These are phyloP conservation scores for Lophura swinhoii DNA, from an alignment of 2,797 vertebrate species.

Conservation along the genomic window DNA sequence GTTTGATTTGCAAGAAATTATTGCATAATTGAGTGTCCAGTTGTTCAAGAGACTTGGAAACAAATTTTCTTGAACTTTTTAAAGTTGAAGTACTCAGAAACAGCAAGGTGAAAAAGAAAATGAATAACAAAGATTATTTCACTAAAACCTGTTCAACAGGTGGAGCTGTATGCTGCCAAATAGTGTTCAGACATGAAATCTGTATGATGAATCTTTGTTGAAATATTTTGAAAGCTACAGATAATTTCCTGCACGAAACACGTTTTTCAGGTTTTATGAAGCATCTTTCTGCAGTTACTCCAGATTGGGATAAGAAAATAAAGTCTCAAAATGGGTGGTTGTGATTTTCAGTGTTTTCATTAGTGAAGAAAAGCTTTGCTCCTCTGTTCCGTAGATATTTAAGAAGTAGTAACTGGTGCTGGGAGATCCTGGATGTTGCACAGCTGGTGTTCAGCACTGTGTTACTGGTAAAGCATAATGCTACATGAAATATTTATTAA, in stretches of 20 bases:
- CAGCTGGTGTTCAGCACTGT: constrained; percentile 7
- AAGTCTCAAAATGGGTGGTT: neutral
- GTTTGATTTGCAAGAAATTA: neutral
- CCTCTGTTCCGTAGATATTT: neutral
- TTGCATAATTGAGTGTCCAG: constrained; percentile 2
- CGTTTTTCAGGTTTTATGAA: neutral
- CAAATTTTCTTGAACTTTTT: constrained; percentile 7
- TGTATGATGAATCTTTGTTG: accelerated
- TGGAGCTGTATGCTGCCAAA: constrained; percentile 36
- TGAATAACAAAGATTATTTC: neutral
- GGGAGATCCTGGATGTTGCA: constrained; percentile 5
- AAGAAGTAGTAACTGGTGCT: constrained; percentile 1
- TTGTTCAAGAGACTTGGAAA: constrained; percentile 2
- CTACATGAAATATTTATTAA: constrained; percentile 60
- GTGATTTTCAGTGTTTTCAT: neutral
- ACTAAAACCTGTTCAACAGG: constrained; percentile 52
- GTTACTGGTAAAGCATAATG: neutral
- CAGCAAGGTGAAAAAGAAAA: neutral
- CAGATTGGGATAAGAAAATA: neutral
- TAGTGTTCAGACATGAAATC: neutral
- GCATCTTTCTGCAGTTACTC: neutral
- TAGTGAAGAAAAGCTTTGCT: constrained; percentile 5
- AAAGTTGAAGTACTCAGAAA: neutral
- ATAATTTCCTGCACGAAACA: neutral
- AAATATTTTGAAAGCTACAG: neutral